Conservation (phyloP, 2,797 vertebrate genomes). For the Phoeniculus purpureus region DNA sequence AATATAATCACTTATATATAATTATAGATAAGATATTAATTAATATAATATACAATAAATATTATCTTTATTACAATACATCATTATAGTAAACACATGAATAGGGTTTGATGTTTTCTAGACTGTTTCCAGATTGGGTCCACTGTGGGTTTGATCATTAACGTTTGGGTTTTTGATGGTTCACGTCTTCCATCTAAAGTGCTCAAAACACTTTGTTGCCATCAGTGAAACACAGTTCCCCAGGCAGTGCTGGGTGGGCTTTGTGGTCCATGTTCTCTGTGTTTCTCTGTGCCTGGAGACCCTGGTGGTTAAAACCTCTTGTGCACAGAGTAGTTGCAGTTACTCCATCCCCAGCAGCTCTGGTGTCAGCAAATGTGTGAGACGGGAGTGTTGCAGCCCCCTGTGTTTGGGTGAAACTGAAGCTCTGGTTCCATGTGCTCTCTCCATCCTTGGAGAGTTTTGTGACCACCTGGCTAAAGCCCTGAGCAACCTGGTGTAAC, state of each 20-base stretch:
- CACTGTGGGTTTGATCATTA: background rate
- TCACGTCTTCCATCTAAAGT: background rate
- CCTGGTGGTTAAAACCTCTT: background rate
- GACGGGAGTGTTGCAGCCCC: background rate
- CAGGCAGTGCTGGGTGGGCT: background rate
- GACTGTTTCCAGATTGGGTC: background rate
- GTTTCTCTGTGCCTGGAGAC: background rate
- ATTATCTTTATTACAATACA: too few species aligned
- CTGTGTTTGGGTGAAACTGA: background rate
- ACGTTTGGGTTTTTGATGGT: rapidly evolving
- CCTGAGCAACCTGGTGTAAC: background rate
- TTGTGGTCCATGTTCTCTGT: rapidly evolving
- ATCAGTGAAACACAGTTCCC: background rate
- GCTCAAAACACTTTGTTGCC: background rate
- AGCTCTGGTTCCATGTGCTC: rapidly evolving
- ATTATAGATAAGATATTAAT: too few species aligned
- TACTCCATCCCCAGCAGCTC: background rate
- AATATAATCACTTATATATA: too few species aligned
- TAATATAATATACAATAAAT: too few species aligned
- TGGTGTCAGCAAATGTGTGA: rapidly evolving
- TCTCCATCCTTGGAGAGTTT: background rate
- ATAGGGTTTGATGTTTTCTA: background rate
- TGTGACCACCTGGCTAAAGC: background rate
- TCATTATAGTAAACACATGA: too few species aligned
- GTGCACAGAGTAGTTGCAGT: background rate